Evolutionary conservation across 2,797 vertebrate species (phyloP).

Genomic region (Poecilia velifera): DNA sequence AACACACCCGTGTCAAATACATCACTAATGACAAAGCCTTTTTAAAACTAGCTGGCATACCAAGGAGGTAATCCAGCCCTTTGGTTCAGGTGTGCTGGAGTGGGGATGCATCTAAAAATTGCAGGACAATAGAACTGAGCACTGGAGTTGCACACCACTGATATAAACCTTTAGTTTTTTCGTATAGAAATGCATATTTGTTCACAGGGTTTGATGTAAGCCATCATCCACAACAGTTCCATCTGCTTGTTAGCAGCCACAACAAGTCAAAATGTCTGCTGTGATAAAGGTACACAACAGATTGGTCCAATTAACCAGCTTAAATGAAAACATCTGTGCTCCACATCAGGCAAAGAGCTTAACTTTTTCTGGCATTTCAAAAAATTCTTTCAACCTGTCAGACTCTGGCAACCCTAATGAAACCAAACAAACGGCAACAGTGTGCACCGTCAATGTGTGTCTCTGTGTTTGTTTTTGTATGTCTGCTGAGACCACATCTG

Average conservation of each 20-base stretch:
- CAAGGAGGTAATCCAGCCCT: too few species aligned
- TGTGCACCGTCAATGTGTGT: background rate
- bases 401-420: background rate
- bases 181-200: background rate
- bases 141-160: background rate
- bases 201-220: background rate
- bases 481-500: constrained; percentile 13
- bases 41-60: too few species aligned
- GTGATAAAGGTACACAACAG: background rate
- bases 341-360: constrained; percentile 9
- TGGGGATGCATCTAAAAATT: background rate
- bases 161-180: background rate
- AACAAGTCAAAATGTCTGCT: constrained; percentile 8
- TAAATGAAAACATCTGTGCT: constrained; percentile 7
- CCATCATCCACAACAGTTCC: background rate
- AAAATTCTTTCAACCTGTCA: constrained; percentile 2
- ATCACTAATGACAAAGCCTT: too few species aligned
- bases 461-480: background rate
- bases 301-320: constrained; percentile 10
- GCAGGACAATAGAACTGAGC: background rate
- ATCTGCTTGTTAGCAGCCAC: constrained; percentile 1
- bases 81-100: background rate
- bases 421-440: constrained; percentile 5
- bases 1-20: too few species aligned
- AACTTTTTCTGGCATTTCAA: constrained; percentile 16